These are phyloP conservation scores for Helostoma temminkii DNA, from an alignment of 2,797 vertebrate genomes.

Conservation along the genomic window DNA sequence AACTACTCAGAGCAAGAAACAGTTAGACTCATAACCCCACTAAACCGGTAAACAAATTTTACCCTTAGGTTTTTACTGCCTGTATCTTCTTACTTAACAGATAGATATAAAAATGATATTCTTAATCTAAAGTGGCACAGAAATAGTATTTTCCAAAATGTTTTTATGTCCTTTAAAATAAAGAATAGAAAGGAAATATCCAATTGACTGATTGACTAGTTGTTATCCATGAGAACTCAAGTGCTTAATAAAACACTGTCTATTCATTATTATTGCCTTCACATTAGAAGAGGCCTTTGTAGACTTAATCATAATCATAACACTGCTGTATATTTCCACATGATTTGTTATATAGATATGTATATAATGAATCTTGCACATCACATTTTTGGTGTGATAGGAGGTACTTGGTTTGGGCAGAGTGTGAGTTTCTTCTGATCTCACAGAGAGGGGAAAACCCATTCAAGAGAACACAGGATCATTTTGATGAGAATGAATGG, in stretches of 20 bases:
- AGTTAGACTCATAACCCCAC: no score
- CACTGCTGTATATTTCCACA: neutral
- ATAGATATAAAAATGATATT: no score
- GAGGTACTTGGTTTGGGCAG: neutral
- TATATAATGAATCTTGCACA: neutral
- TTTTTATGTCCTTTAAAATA: neutral
- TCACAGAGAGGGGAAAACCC: constrained; percentile 7
- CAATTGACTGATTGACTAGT: no score
- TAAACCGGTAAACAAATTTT: neutral
- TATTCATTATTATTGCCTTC: neutral
- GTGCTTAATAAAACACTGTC: neutral
- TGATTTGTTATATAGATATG: neutral
- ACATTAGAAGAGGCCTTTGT: neutral
- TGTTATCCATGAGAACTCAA: neutral
- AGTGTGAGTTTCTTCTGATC: constrained; percentile 35
- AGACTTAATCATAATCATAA: neutral
- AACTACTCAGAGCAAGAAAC: no score
- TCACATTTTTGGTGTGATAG: constrained; percentile 1
- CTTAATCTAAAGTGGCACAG: neutral
- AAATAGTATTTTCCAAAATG: neutral
- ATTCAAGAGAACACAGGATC: constrained; percentile 54
- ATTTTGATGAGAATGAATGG: constrained; percentile 70
- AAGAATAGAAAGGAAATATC: constrained; percentile 2
- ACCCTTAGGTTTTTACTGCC: neutral
- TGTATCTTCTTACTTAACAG: no score